A percentile compares a stretch with the other conserved stretches of the same genome.
Conservation (phyloP, 2,888 invertebrate genomes). For the Nudaria mundana region DNA sequence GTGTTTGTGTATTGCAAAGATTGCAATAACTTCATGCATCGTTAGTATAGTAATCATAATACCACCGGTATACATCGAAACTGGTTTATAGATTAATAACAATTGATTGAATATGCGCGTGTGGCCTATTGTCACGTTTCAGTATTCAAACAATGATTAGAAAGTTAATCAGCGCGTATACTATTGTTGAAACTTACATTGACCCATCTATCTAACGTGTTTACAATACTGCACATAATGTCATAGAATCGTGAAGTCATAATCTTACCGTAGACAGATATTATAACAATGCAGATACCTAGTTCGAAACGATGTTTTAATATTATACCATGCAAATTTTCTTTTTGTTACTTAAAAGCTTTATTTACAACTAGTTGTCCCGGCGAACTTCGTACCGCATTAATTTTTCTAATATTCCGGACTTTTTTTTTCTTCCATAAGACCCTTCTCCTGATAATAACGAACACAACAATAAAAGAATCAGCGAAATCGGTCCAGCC, state of each 20-base stretch:
- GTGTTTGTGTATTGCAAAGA: conserved; percentile 24
- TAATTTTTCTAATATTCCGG: too few species aligned
- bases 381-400: too few species aligned
- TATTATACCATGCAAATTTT: too few species aligned
- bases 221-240: conserved; percentile 49
- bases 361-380: too few species aligned
- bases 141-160: conserved; percentile 56
- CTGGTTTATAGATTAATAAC: conserved; percentile 35
- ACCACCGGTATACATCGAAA: conserved; percentile 35
- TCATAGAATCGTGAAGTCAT: too few species aligned
- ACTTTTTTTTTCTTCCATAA: too few species aligned
- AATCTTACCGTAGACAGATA: conserved; percentile 53
- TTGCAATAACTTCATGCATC: conserved; percentile 45
- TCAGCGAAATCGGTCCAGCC: too few species aligned
- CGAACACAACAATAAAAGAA: too few species aligned
- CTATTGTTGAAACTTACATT: conserved; percentile 35
- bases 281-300: conserved; percentile 14
- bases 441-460: too few species aligned
- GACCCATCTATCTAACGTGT: conserved; percentile 33
- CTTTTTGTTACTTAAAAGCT: too few species aligned
- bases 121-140: conserved; percentile 50
- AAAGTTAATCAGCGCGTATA: conserved; percentile 56
- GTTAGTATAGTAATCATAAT: conserved; percentile 42
- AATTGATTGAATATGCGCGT: conserved; percentile 31
- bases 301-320: conserved; percentile 29